These are phyloP conservation scores for Tyrannus savana DNA, from an alignment of 2,113 vertebrate genomes.

Conservation along the genomic window DNA sequence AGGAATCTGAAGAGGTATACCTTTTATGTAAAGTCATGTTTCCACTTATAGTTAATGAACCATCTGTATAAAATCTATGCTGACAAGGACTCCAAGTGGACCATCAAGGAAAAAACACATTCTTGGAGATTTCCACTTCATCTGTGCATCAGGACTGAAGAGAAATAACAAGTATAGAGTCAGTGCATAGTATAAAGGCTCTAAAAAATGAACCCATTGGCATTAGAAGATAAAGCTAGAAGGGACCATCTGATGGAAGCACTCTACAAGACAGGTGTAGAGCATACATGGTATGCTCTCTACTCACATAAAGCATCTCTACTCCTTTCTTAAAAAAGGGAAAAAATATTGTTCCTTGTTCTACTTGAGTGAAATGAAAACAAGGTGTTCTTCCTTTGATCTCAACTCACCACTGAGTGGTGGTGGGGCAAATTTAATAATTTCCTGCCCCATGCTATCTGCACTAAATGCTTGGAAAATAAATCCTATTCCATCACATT, in stretches of 20 bases:
- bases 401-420: background rate
- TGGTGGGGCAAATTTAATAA: background rate
- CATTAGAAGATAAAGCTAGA: background rate
- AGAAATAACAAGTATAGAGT: background rate
- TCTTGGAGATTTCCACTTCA: background rate
- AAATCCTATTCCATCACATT: background rate
- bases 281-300: background rate
- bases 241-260: background rate
- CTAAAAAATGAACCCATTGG: background rate
- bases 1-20: background rate
- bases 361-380: background rate
- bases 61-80: background rate
- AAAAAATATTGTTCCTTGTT: background rate
- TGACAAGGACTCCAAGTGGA: background rate
- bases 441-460: background rate
- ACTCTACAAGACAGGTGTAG: background rate
- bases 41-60: background rate
- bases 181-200: background rate
- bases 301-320: background rate
- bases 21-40: background rate
- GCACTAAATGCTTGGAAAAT: background rate
- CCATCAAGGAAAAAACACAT: background rate
- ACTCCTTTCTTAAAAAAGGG: background rate
- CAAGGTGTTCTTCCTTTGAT: background rate
- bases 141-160: background rate